phyloP scores from a whole-genome alignment of 1,140 invertebrate species.

The Drosophila rufa region DNA sequence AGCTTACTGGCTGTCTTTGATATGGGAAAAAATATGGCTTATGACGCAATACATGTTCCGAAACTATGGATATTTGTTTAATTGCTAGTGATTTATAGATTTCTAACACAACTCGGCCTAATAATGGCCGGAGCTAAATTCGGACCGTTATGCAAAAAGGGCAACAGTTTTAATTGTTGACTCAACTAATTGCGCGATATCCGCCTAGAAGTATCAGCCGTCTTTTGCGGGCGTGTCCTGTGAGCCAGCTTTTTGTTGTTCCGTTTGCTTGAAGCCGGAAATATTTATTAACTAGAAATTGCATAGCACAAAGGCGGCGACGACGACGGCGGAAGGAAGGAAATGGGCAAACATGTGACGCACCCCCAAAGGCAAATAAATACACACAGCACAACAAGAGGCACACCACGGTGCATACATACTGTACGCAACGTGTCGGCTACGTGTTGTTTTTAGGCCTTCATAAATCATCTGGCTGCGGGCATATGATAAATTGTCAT shows the following conservation, averaged over 20 bases:
- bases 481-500: slow-evolving; percentile 84
- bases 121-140: slow-evolving; percentile 33
- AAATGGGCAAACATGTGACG: slow-evolving; percentile 78
- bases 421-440: slow-evolving; percentile 39
- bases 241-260: slow-evolving; percentile 42
- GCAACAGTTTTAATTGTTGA: slow-evolving; percentile 54
- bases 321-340: slow-evolving; percentile 58
- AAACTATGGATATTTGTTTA: slow-evolving; percentile 1
- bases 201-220: slow-evolving; percentile 16
- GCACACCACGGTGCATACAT: slow-evolving; percentile 22
- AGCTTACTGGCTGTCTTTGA: background rate
- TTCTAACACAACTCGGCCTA: slow-evolving; percentile 3
- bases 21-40: slow-evolving; percentile 18
- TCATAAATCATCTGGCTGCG: slow-evolving; percentile 78
- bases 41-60: slow-evolving; percentile 25
- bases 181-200: slow-evolving; percentile 58
- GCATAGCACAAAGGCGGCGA: slow-evolving; percentile 57
- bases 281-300: slow-evolving; percentile 83
- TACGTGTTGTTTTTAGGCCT: slow-evolving; percentile 51
- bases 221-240: slow-evolving; percentile 44
- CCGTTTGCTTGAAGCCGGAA: slow-evolving; percentile 56
- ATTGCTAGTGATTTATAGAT: slow-evolving; percentile 32
- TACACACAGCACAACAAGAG: slow-evolving; percentile 17
- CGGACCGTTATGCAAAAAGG: slow-evolving; percentile 33
- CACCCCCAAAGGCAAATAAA: slow-evolving; percentile 73